These are phyloP conservation scores for Esox niger DNA, from an alignment of 2,113 vertebrate genomes.

Conservation along the genomic window DNA sequence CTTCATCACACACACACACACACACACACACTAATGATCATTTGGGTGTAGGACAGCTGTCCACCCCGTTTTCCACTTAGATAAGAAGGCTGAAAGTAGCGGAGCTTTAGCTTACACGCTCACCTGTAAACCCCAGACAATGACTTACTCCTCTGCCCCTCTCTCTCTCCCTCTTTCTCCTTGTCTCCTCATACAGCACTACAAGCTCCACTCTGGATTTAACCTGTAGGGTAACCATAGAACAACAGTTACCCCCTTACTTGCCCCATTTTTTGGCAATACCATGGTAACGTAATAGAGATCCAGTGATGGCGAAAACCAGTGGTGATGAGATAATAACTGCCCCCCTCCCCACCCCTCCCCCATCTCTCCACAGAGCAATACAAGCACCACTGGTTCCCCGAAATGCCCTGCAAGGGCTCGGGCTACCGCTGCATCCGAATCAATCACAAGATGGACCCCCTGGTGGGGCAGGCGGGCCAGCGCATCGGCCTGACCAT, in stretches of 20 bases:
- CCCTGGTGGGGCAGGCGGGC: conserved; percentile 94
- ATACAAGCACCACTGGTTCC: conserved; percentile 99
- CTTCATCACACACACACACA: not conserved
- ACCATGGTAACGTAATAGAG: not conserved
- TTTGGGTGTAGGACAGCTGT: not conserved
- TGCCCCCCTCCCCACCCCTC: not conserved
- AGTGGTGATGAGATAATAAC: not conserved
- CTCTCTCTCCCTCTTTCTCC: not conserved
- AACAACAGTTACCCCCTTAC: not conserved
- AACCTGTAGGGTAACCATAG: not conserved
- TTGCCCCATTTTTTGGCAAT: not conserved
- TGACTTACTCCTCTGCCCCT: not conserved
- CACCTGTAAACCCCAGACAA: not conserved
- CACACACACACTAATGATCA: not conserved
- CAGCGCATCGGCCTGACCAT: conserved; percentile 96
- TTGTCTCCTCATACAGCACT: not conserved
- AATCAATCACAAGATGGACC: conserved; percentile 99
- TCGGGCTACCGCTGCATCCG: conserved; percentile 99
- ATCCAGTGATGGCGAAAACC: not conserved
- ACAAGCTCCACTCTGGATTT: not conserved
- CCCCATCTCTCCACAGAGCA: conserved; percentile 78
- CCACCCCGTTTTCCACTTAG: not conserved
- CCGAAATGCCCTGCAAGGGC: conserved; percentile 96
- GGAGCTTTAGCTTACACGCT: not conserved
- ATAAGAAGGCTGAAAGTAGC: not conserved